Evolutionary conservation across 1,140 invertebrate species (phyloP), one percentile per base, ranked within the genome.

Genomic region (Lordiphosa clarofinis): DNA sequence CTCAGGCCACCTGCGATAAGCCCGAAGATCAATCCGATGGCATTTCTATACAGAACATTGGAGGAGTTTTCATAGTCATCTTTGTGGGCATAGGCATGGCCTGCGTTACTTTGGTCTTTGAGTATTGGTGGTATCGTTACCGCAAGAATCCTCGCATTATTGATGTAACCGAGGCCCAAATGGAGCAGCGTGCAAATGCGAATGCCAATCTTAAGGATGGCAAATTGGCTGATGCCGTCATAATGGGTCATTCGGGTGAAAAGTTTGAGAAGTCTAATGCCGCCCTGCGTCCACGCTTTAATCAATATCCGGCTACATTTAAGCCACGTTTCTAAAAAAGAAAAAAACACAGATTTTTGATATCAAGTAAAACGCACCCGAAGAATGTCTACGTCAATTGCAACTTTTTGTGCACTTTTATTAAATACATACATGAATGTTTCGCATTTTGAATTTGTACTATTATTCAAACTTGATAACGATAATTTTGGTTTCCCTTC

Each of bases 11-110:
- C 19, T 99, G 98, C 88, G 95, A 97, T 37, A 94, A 96, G 73
- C 92, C 94, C 39, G 96, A 97, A 54, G 95, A 98, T 87, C 96
- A 98, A 88, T 96, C 94, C 10, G 97, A 98, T 73, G 97, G 98
- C 35, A 99, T 99, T 75, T 97, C 96, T 56, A 98, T 99, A 64
- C 93, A 97, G 69, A 99, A 99, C 87, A 99, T 99, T 61, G 97
- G 98, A 37, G 98, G 98, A 0, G 97, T 99, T 0, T 99, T 99
- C 82, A 97, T 99, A 40, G 96, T 98, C 0, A 98, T 98, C 64
- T 96, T 98, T 71, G 95, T 97, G 46, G 97, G 97, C 0, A 98
- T 98, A 38, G 94, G 94, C 0, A 90, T 98, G 73, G 96, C 97
- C 7, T 96, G 97, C 70, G 89, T 98, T 21, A 98, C 97, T 0